Conservation (phyloP, 2,113 vertebrate species). For the Lamprologus lemairii region DNA sequence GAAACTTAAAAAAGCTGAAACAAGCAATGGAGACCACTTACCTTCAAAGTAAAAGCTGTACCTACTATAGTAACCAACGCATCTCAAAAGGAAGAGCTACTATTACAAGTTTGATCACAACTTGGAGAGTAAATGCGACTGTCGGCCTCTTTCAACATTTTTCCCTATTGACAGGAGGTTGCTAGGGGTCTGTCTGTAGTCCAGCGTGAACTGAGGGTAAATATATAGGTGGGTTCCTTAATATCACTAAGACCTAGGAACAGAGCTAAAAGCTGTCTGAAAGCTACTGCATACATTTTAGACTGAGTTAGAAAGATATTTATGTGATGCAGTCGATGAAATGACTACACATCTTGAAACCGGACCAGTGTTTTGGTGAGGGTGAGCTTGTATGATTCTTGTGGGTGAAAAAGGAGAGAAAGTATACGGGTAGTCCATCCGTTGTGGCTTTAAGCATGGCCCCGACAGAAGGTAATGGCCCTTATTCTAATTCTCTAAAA, state of each 20-base stretch:
- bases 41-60: background rate
- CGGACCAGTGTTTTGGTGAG: background rate
- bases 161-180: background rate
- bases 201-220: background rate
- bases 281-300: background rate
- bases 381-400: background rate
- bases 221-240: background rate
- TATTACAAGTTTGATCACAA: background rate
- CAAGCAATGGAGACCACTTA: background rate
- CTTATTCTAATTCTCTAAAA: constrained; percentile 46
- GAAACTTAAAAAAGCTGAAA: background rate
- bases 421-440: background rate
- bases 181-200: background rate
- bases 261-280: background rate
- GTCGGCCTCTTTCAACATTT: background rate
- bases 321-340: background rate
- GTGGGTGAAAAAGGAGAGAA: background rate
- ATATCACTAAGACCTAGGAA: background rate
- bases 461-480: constrained; percentile 39
- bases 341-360: background rate
- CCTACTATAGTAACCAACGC: background rate
- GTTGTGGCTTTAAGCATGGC: constrained; percentile 6
- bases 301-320: background rate
- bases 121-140: background rate
- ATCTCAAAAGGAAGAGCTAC: background rate